Percentiles rank a stretch among this genome's conserved stretches.
These are phyloP conservation scores for Melipona bicolor DNA, from an alignment of 2,888 invertebrate species.

Conservation along the genomic window DNA sequence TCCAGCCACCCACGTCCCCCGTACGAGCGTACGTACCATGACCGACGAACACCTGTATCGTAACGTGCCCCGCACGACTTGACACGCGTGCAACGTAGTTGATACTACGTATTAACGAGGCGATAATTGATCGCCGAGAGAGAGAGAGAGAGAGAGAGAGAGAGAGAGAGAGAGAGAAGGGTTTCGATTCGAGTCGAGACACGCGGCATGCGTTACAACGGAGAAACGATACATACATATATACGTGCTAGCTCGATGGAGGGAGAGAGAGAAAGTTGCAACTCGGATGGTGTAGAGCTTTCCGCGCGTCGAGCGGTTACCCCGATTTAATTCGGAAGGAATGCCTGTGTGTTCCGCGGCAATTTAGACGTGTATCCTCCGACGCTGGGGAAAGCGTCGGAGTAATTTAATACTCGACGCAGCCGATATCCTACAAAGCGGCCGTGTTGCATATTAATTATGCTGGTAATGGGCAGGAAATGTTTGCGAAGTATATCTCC, in stretches of 20 bases:
- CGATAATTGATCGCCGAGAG: constrained; percentile 63
- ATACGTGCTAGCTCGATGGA: not conserved
- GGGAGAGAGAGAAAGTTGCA: not conserved
- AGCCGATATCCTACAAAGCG: constrained; percentile 49
- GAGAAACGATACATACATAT: constrained; percentile 11
- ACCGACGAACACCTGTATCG: constrained; percentile 55
- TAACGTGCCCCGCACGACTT: constrained; percentile 41
- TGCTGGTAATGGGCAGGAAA: constrained; percentile 43
- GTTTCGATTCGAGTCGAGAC: constrained; percentile 33
- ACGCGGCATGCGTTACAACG: constrained; percentile 36
- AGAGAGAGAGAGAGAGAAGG: constrained; percentile 12
- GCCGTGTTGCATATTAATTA: constrained; percentile 42
- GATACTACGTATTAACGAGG: constrained; percentile 48
- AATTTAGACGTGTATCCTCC: constrained; percentile 44
- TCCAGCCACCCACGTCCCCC: no score
- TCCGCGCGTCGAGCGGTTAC: not conserved
- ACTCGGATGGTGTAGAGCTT: not conserved
- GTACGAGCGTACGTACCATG: not conserved
- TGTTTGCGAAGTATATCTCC: constrained; percentile 31
- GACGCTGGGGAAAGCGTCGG: constrained; percentile 15
- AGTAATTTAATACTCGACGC: constrained; percentile 39
- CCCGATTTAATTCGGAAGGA: constrained; percentile 45
- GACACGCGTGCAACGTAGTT: constrained; percentile 35
- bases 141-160: constrained; percentile 21
- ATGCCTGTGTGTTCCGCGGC: constrained; percentile 29